A percentile compares a stretch with the other conserved stretches of the same genome.
Conservation (phyloP, 1,140 invertebrate species). For the Homalodisca vitripennis region DNA sequence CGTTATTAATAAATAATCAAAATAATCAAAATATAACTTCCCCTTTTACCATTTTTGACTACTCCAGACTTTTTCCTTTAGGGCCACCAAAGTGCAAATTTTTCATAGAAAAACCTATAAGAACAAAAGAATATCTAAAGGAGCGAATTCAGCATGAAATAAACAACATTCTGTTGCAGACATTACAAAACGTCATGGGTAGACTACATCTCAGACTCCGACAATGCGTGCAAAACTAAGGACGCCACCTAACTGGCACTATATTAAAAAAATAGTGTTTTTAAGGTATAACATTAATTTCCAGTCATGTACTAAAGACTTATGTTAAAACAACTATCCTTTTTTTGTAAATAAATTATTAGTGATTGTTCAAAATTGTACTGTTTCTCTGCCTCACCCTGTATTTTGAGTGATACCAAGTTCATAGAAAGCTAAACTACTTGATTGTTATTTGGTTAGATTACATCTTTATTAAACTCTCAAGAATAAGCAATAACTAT, state of each 20-base stretch:
- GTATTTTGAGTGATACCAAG: too few species aligned
- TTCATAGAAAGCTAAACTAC: background rate
- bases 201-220: background rate
- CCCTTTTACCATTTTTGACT: background rate
- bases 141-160: background rate
- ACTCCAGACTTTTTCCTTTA: background rate
- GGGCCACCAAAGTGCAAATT: conserved; percentile 5
- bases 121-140: conserved; percentile 10
- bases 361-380: background rate
- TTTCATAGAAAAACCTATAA: background rate
- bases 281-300: conserved; percentile 5
- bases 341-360: background rate
- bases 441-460: background rate
- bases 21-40: too few species aligned
- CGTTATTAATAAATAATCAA: too few species aligned
- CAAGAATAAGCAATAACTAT: too few species aligned
- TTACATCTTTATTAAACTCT: too few species aligned
- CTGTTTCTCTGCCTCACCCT: conserved; percentile 5
- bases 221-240: conserved; percentile 9
- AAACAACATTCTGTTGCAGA: conserved; percentile 4
- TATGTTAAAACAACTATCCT: background rate
- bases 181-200: background rate
- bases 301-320: background rate
- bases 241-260: background rate
- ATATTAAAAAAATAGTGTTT: background rate